These are phyloP conservation scores for Glaucomys volans DNA, from an alignment of 2,113 vertebrate genomes.

Conservation along the genomic window DNA sequence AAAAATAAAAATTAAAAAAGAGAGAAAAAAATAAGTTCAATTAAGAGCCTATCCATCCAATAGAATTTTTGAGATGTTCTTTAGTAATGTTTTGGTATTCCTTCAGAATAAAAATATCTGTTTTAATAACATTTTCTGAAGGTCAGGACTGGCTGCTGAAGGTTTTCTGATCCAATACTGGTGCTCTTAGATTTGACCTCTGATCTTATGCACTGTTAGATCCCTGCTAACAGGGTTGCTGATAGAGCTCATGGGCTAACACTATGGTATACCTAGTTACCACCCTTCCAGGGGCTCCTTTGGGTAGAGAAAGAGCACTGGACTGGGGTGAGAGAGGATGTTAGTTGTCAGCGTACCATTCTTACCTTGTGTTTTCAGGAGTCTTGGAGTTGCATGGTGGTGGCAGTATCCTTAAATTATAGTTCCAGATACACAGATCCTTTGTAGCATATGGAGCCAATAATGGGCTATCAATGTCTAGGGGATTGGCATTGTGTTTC, in stretches of 20 bases:
- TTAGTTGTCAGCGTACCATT: background rate
- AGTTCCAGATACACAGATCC: background rate
- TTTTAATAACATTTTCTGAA: background rate
- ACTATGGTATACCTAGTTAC: background rate
- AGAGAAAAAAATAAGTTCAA: background rate
- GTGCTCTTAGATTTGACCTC: background rate
- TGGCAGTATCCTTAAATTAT: slow-evolving; percentile 42
- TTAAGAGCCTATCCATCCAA: background rate
- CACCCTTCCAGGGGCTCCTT: background rate
- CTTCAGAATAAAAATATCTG: slow-evolving; percentile 49
- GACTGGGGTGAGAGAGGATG: background rate
- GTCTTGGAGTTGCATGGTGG: background rate
- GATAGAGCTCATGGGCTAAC: background rate
- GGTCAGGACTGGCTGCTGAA: background rate
- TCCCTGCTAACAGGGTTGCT: too few relatives aligned
- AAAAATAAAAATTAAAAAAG: too few relatives aligned
- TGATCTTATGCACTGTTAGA: background rate
- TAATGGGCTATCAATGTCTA: background rate
- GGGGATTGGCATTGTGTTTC: background rate
- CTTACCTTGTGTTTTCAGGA: slow-evolving; percentile 1
- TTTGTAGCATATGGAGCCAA: background rate
- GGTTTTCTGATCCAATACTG: background rate
- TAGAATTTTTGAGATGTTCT: slow-evolving; percentile 33
- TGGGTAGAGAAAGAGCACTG: background rate
- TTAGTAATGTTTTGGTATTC: slow-evolving; percentile 11